These are phyloP conservation scores for Drosophila recens DNA, from an alignment of 2,888 invertebrate species.

Conservation along the genomic window DNA sequence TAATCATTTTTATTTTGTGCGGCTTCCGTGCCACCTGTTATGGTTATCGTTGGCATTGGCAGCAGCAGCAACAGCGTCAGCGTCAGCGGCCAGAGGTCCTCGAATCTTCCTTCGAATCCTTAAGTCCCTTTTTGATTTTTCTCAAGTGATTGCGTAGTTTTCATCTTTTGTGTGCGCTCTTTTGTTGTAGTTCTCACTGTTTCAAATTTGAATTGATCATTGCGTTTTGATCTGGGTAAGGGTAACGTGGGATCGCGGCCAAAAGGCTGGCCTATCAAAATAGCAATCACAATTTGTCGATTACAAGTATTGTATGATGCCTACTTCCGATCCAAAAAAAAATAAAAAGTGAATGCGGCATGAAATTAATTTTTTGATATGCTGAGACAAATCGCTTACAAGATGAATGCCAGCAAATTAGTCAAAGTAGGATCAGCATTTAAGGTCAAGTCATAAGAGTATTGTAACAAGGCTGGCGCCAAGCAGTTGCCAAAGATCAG, in stretches of 20 bases:
- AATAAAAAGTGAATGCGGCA: slow-evolving; percentile 29
- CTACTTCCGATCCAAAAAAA: slow-evolving; percentile 75
- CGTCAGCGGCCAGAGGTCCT: slow-evolving; percentile 61
- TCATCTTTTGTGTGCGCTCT: slow-evolving; percentile 62
- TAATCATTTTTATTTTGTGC: slow-evolving; percentile 82
- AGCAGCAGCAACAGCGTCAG: slow-evolving; percentile 18
- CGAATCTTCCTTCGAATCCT: slow-evolving; percentile 45
- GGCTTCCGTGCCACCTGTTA: slow-evolving; percentile 84
- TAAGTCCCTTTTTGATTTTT: slow-evolving; percentile 75
- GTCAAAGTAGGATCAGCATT: slow-evolving; percentile 26
- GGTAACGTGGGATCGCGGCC: slow-evolving; percentile 68
- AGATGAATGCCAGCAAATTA: slow-evolving; percentile 54
- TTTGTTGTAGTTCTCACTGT: slow-evolving; percentile 72
- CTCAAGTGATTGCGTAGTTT: slow-evolving; percentile 83
- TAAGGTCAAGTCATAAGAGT: background rate
- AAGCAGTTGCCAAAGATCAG: slow-evolving; percentile 57
- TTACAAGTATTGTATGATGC: slow-evolving; percentile 60
- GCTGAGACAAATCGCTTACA: slow-evolving; percentile 32
- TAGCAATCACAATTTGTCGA: slow-evolving; percentile 82
- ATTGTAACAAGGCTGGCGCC: slow-evolving; percentile 54
- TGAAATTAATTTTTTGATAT: slow-evolving; percentile 66
- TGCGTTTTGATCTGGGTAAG: slow-evolving; percentile 65
- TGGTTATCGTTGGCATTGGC: slow-evolving; percentile 45
- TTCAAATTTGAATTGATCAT: slow-evolving; percentile 81
- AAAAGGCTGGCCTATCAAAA: slow-evolving; percentile 65